Conservation (phyloP, 2,113 vertebrate species). For the Vidua macroura region DNA sequence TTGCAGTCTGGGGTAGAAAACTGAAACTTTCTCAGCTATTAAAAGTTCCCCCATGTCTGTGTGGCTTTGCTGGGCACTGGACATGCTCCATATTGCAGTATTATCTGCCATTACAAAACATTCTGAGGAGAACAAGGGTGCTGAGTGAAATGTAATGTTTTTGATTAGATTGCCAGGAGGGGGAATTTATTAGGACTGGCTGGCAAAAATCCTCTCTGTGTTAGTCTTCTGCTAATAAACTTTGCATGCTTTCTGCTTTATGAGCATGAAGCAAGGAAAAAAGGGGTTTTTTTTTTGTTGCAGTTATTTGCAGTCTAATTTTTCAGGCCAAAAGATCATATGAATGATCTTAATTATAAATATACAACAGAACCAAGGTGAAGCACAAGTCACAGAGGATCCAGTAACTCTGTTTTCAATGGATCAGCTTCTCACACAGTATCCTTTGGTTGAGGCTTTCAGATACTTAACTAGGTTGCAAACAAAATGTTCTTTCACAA, state of each 20-base stretch:
- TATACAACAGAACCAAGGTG: slow-evolving; percentile 76
- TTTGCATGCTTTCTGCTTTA: background rate
- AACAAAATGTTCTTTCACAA: slow-evolving; percentile 32
- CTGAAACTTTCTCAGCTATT: background rate
- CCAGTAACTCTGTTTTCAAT: slow-evolving; percentile 83
- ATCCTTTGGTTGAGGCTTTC: slow-evolving; percentile 74
- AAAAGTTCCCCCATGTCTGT: background rate
- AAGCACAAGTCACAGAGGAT: slow-evolving; percentile 81
- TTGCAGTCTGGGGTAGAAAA: background rate
- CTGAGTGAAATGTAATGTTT: rapidly evolving
- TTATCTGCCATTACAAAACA: background rate
- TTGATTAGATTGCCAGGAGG: background rate
- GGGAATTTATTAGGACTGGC: background rate
- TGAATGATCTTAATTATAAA: slow-evolving; percentile 80
- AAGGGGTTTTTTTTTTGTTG: slow-evolving; percentile 26
- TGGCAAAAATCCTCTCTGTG: background rate
- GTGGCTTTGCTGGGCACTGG: background rate
- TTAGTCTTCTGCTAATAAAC: background rate
- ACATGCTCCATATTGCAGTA: background rate
- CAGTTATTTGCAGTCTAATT: slow-evolving; percentile 78
- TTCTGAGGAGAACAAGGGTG: background rate
- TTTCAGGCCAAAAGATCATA: slow-evolving; percentile 66
- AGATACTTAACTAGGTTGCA: slow-evolving; percentile 71
- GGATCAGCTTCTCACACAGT: slow-evolving; percentile 77
- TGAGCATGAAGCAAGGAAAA: background rate